A percentile compares a stretch with the other conserved stretches of the same genome.
These are phyloP conservation scores for Drosophila pseudotakahashii DNA, from an alignment of 2,888 invertebrate species.

Conservation along the genomic window DNA sequence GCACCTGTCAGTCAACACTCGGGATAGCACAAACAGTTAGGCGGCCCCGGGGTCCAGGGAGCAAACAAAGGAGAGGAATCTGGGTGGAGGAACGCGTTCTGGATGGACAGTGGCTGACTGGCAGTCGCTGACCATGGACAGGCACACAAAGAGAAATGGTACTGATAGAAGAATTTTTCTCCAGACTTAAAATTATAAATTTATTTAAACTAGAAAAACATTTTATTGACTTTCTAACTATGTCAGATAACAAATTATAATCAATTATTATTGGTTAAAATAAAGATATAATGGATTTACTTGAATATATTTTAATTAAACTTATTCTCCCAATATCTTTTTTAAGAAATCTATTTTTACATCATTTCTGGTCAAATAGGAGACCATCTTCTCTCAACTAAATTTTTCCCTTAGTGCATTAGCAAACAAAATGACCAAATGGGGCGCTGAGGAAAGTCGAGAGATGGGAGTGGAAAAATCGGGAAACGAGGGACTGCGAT, in stretches of 20 bases:
- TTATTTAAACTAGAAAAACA: too few relatives aligned
- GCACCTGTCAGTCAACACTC: conserved; percentile 75
- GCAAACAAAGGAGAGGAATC: conserved; percentile 20
- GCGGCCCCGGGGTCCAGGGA: conserved; percentile 10
- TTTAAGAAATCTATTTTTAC: too few relatives aligned
- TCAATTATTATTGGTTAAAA: too few relatives aligned
- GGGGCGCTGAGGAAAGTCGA: conserved; percentile 31
- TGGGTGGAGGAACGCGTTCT: conserved; percentile 25
- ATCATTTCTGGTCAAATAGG: too few relatives aligned
- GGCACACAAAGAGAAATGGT: conserved; percentile 2
- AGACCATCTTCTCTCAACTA: too few relatives aligned
- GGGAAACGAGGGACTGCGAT: conserved; percentile 19
- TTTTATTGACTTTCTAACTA: too few relatives aligned
- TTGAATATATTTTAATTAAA: too few relatives aligned
- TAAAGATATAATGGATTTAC: too few relatives aligned
- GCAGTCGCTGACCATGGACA: conserved; percentile 34
- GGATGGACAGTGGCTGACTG: conserved; percentile 44
- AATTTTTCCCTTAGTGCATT: conserved; percentile 2
- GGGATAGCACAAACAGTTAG: conserved; percentile 48
- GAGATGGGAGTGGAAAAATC: conserved; percentile 22
- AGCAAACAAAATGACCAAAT: conserved; percentile 37
- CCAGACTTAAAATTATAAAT: too few relatives aligned
- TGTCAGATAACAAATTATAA: too few relatives aligned
- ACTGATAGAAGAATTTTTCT: not conserved
- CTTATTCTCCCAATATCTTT: too few relatives aligned